Conservation (phyloP, 2,113 vertebrate species). For the Mus spicilegus region DNA sequence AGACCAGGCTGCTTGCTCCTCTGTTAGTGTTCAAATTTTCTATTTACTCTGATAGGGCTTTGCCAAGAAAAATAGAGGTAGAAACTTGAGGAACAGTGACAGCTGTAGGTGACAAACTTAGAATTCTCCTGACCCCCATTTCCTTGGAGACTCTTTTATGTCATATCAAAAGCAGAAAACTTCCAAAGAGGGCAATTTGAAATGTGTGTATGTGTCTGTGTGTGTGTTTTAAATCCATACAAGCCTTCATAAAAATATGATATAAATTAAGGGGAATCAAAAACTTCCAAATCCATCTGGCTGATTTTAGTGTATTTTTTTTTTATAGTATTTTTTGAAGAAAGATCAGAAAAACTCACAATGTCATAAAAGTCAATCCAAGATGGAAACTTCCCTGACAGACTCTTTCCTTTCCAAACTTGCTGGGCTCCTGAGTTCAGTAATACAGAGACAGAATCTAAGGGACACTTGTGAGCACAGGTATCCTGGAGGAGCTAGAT, state of each 20-base stretch:
- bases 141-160: neutral
- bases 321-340: slow-evolving; percentile 77
- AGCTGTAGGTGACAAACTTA: neutral
- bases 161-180: slow-evolving; percentile 23
- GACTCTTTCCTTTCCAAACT: slow-evolving; percentile 69
- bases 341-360: slow-evolving; percentile 77
- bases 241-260: slow-evolving; percentile 59
- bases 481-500: neutral
- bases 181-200: slow-evolving; percentile 15
- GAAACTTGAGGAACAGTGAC: slow-evolving; percentile 2
- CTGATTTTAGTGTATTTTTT: slow-evolving; percentile 62
- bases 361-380: slow-evolving; percentile 65
- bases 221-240: slow-evolving; percentile 45
- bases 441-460: slow-evolving; percentile 4
- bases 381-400: slow-evolving; percentile 75
- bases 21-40: neutral
- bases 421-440: slow-evolving; percentile 66
- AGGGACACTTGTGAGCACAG: neutral
- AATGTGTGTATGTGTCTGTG: neutral
- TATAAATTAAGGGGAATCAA: slow-evolving; percentile 73
- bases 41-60: neutral
- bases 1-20: neutral
- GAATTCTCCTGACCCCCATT: neutral
- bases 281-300: slow-evolving; percentile 61
- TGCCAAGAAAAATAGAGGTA: slow-evolving; percentile 9